Evolutionary conservation across 2,888 invertebrate species (phyloP).

Genomic region (Steinernema scapterisci): DNA sequence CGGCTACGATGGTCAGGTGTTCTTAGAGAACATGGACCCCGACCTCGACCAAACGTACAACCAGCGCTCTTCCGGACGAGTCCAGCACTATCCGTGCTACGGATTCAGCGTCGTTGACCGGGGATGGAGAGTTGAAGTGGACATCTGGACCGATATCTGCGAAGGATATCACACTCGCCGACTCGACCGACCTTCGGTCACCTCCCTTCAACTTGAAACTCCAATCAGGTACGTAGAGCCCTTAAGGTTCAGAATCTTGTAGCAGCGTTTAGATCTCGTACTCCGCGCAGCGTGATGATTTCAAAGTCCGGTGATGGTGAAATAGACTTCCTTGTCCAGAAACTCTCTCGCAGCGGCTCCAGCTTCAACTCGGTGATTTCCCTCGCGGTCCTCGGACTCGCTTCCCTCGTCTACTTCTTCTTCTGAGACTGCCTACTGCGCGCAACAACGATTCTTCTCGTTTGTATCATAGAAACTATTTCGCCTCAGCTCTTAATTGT

Average conservation of each 20-base stretch:
- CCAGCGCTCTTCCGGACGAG: constrained; percentile 39
- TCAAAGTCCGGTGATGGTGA: constrained; percentile 62
- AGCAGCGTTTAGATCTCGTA: constrained; percentile 52
- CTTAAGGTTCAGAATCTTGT: too few species aligned
- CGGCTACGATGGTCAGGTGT: constrained; percentile 59
- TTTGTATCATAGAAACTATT: not conserved
- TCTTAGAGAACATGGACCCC: constrained; percentile 51
- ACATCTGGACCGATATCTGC: constrained; percentile 38
- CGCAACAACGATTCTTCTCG: constrained; percentile 10
- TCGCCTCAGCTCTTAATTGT: not conserved
- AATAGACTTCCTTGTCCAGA: constrained; percentile 62
- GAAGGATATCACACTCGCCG: constrained; percentile 7
- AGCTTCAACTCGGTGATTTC: constrained; percentile 13
- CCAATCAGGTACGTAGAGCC: constrained; percentile 34
- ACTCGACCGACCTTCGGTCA: constrained; percentile 35
- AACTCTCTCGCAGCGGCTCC: constrained; percentile 37
- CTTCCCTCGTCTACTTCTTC: constrained; percentile 9
- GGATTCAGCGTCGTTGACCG: constrained; percentile 46
- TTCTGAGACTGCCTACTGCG: not conserved
- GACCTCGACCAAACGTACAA: constrained; percentile 37
- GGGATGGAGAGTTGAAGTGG: constrained; percentile 52
- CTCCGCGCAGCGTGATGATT: constrained; percentile 58
- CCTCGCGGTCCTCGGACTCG: constrained; percentile 8
- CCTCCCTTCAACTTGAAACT: constrained; percentile 49
- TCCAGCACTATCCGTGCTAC: constrained; percentile 46